These are phyloP conservation scores for Antennarius maculatus DNA, from an alignment of 2,797 vertebrate genomes.

Conservation along the genomic window DNA sequence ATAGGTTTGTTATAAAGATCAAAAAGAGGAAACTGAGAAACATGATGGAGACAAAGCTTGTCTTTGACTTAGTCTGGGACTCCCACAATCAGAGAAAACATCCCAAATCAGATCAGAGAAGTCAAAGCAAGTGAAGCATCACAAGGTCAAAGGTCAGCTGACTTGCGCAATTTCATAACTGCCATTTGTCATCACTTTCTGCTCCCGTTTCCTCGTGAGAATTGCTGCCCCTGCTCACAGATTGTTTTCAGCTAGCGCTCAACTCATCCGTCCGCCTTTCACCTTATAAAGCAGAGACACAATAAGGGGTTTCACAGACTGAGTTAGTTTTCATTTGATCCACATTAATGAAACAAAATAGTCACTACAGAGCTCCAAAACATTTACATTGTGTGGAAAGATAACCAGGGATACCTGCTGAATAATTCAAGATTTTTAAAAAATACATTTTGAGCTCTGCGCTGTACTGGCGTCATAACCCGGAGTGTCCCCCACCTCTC, in stretches of 20 bases:
- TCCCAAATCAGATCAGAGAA: conserved; percentile 6
- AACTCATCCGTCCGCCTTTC: not conserved
- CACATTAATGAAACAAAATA: too few relatives aligned
- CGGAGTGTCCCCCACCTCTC: too few relatives aligned
- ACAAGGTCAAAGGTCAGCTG: conserved; percentile 41
- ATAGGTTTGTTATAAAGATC: conserved; percentile 29
- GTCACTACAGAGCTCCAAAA: too few relatives aligned
- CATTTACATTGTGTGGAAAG: too few relatives aligned
- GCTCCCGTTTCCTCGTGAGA: not conserved
- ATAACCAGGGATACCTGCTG: too few relatives aligned
- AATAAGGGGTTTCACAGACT: conserved; percentile 5
- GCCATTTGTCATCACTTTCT: not conserved
- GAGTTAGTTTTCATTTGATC: not conserved
- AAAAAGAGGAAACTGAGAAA: conserved; percentile 24
- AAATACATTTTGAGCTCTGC: too few relatives aligned
- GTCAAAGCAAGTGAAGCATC: conserved; percentile 13
- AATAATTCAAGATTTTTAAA: too few relatives aligned
- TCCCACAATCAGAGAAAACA: conserved; percentile 13
- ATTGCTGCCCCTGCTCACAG: conserved; percentile 7
- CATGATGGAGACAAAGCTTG: conserved; percentile 25
- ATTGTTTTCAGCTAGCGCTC: not conserved
- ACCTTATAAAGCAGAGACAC: conserved; percentile 25
- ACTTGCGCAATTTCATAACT: conserved; percentile 22
- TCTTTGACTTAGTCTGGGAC: conserved; percentile 7
- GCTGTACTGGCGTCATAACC: too few relatives aligned